Evolutionary conservation across 2,113 vertebrate species (phyloP).

Genomic region (Cephalophus harveyi): DNA sequence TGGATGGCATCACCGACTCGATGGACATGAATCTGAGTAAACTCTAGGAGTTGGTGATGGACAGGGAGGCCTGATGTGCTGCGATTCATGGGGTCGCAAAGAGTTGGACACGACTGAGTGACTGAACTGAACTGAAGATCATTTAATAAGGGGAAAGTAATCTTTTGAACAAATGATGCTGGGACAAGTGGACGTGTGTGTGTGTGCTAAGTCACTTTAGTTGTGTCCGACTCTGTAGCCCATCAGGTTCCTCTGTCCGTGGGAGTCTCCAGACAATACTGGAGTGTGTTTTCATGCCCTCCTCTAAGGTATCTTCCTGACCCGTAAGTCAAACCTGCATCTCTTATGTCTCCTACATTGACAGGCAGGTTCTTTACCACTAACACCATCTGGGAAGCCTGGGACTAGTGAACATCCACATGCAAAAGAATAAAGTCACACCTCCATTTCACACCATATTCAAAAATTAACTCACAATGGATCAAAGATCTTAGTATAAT

Average conservation of each 20-base stretch:
- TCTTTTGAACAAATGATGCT: neutral
- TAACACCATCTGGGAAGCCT: neutral
- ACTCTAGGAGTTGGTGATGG: too few species aligned
- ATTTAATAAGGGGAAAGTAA: neutral
- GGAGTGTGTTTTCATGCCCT: neutral
- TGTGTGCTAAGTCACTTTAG: neutral
- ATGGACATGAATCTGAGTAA: accelerated
- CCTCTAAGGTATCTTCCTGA: neutral
- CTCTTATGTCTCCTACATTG: neutral
- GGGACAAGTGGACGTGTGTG: neutral
- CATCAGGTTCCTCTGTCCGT: neutral
- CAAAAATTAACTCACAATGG: neutral
- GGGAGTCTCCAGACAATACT: neutral
- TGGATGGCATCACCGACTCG: too few species aligned
- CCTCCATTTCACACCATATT: neutral
- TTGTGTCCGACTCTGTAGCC: accelerated
- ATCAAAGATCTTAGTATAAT: neutral
- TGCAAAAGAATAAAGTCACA: neutral
- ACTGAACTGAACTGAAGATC: neutral
- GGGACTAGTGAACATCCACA: neutral
- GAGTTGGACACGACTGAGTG: too few species aligned
- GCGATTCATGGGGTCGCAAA: too few species aligned
- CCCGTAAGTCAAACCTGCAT: neutral
- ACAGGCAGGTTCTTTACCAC: neutral
- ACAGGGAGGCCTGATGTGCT: too few species aligned